Evolutionary conservation across 2,113 vertebrate genomes (phyloP).

Genomic region (Clinocottus analis): DNA sequence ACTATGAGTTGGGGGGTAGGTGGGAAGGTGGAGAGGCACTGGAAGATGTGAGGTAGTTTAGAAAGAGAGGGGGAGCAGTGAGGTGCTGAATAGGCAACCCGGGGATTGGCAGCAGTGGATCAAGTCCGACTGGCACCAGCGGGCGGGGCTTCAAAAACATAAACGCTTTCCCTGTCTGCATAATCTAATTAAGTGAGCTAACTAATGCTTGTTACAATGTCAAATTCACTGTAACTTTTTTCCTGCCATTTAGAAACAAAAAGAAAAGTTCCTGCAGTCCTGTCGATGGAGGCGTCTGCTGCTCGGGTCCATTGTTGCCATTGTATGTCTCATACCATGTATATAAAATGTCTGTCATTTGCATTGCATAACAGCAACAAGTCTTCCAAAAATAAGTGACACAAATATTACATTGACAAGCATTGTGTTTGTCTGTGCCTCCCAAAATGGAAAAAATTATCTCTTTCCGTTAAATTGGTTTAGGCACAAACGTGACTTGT

Average conservation of each 20-base stretch:
- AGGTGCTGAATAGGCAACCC: conserved; percentile 55
- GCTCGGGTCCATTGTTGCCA: neutral
- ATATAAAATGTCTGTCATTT: neutral
- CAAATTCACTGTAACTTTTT: neutral
- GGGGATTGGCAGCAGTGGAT: conserved; percentile 49
- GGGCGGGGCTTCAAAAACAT: conserved; percentile 44
- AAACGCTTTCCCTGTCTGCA: neutral
- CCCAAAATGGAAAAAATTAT: neutral
- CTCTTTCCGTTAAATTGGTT: neutral
- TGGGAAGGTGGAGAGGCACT: conserved; percentile 37
- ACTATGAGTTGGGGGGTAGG: neutral
- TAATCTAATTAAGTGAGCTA: neutral
- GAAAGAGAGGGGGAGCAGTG: conserved; percentile 24
- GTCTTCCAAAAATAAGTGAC: neutral
- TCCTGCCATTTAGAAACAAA: neutral
- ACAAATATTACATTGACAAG: neutral
- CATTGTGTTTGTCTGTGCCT: neutral
- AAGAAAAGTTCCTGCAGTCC: neutral
- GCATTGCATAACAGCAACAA: neutral
- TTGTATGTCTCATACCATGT: neutral
- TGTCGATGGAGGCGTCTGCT: neutral
- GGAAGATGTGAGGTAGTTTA: conserved; percentile 39
- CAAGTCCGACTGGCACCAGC: conserved; percentile 12
- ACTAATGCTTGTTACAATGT: neutral
- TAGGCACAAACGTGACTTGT: too few species aligned